These are phyloP conservation scores for Teleogryllus oceanicus DNA, from an alignment of 2,888 invertebrate genomes.

Conservation along the genomic window DNA sequence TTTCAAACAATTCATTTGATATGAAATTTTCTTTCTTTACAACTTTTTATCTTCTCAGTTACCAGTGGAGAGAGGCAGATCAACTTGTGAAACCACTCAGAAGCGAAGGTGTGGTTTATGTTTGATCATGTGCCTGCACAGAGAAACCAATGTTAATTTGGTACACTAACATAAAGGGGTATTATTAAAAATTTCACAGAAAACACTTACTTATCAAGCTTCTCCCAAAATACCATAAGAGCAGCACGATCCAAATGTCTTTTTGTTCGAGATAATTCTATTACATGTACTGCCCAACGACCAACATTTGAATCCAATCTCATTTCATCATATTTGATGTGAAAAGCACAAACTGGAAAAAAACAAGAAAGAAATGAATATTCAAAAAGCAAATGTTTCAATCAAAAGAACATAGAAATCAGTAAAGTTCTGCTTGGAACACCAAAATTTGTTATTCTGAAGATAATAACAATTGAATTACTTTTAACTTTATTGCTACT, in stretches of 20 bases:
- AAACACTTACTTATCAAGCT: constrained; percentile 77
- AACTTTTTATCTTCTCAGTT: no score
- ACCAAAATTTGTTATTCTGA: no score
- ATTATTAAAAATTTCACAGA: constrained; percentile 21
- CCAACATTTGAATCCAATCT: constrained; percentile 91
- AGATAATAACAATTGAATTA: no score
- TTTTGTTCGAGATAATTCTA: constrained; percentile 87
- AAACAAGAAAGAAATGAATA: constrained; percentile 28
- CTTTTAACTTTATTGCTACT: no score
- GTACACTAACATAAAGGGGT: not conserved
- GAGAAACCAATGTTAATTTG: constrained; percentile 42
- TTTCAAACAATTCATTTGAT: no score
- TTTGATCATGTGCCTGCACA: constrained; percentile 79
- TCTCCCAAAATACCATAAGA: constrained; percentile 95
- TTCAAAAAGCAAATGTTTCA: no score
- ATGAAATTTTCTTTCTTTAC: no score
- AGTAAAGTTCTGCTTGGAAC: no score
- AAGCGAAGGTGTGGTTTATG: constrained; percentile 82
- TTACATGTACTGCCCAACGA: constrained; percentile 93
- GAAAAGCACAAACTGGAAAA: constrained; percentile 87
- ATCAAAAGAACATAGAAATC: no score
- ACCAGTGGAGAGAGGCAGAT: no score
- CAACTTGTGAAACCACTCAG: constrained; percentile 44
- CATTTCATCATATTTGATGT: constrained; percentile 94
- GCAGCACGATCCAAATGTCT: constrained; percentile 95